Evolutionary conservation across 2,113 vertebrate species (phyloP).

Genomic region (Porphyrio hochstetteri): DNA sequence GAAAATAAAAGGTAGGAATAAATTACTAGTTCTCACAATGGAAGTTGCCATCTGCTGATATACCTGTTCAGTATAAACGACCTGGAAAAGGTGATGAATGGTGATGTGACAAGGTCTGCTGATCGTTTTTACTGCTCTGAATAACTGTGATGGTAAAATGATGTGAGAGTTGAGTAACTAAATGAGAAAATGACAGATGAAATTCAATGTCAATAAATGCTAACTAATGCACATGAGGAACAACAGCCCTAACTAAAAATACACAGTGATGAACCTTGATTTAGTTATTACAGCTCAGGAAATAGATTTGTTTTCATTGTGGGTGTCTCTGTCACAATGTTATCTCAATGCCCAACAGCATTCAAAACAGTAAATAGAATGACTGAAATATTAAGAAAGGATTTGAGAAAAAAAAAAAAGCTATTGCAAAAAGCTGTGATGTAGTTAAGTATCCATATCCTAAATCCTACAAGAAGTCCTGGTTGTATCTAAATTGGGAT

Average conservation of each 20-base stretch:
- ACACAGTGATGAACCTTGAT: not conserved
- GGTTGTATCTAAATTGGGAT: not conserved
- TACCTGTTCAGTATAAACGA: not conserved
- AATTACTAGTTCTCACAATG: not conserved
- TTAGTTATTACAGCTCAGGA: not conserved
- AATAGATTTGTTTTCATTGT: not conserved
- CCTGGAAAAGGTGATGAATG: not conserved
- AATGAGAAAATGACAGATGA: not conserved
- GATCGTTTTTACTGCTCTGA: not conserved
- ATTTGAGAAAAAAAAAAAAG: not conserved
- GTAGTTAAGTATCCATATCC: not conserved
- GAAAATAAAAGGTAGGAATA: not conserved
- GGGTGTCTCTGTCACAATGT: not conserved
- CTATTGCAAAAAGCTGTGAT: not conserved
- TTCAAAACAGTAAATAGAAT: not conserved
- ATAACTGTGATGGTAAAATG: not conserved
- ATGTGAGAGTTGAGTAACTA: not conserved
- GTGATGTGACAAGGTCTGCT: not conserved
- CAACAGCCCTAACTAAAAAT: not conserved
- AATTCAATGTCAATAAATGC: conserved; percentile 37
- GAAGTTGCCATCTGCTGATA: not conserved
- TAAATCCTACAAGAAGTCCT: not conserved
- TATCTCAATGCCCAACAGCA: not conserved
- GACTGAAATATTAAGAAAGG: not conserved
- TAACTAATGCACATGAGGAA: not conserved